Percentiles rank a stretch among this genome's conserved stretches.
phyloP scores from a whole-genome alignment of 2,797 vertebrate genomes.

The Pangasius sanitwongsei region DNA sequence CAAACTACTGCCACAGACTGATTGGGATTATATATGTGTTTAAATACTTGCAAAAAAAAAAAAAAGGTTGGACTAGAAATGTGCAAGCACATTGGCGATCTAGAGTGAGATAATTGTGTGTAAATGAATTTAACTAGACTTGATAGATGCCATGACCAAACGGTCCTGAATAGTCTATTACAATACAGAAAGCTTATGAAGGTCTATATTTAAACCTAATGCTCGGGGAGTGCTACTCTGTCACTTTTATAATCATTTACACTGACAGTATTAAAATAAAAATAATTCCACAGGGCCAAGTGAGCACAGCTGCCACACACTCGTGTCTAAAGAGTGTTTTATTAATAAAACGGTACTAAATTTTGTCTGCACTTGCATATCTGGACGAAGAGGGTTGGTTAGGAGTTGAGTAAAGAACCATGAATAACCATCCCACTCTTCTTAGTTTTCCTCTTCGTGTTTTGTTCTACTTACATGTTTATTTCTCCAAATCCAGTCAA shows the following conservation, averaged over 20 bases:
- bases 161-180: constrained; percentile 2
- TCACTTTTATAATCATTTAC: constrained; percentile 19
- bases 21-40: background rate
- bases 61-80: background rate
- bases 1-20: constrained; percentile 14
- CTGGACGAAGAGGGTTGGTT: constrained; percentile 20
- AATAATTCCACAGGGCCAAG: constrained; percentile 2
- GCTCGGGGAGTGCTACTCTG: constrained; percentile 17
- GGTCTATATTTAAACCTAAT: constrained; percentile 26
- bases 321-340: constrained; percentile 44
- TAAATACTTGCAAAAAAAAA: background rate
- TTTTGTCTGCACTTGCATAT: constrained; percentile 69
- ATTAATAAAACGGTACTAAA: constrained; percentile 69
- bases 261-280: constrained; percentile 34
- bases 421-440: constrained; percentile 43
- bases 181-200: constrained; percentile 22
- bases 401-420: constrained; percentile 47
- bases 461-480: background rate
- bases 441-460: background rate
- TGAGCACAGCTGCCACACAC: constrained; percentile 29
- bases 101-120: background rate
- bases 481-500: background rate
- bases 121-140: background rate
- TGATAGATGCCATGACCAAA: background rate
- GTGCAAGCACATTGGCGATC: constrained; percentile 4